Evolutionary conservation across 2,888 invertebrate genomes (phyloP).

Genomic region (Agrotis ipsilon): DNA sequence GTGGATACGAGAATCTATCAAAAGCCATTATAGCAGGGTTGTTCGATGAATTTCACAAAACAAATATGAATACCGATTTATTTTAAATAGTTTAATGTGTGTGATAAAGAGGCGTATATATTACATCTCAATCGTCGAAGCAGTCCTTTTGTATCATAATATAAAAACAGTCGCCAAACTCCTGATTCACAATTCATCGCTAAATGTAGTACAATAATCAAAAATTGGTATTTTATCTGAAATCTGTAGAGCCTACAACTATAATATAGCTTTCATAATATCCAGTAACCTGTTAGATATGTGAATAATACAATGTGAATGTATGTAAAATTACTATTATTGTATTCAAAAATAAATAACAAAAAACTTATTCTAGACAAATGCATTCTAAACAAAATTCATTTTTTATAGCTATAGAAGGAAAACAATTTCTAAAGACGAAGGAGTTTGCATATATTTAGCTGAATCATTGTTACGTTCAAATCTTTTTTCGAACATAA

Average conservation of each 20-base stretch:
- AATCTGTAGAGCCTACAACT: constrained; percentile 47
- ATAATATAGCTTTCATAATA: constrained; percentile 40
- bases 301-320: constrained; percentile 53
- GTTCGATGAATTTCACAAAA: constrained; percentile 14
- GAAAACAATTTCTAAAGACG: constrained; percentile 28
- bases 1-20: constrained; percentile 7
- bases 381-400: constrained; percentile 39
- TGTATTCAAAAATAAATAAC: constrained; percentile 47
- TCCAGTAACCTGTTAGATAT: constrained; percentile 53
- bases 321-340: constrained; percentile 28
- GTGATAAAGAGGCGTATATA: constrained; percentile 19
- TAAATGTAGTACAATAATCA: constrained; percentile 39
- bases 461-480: neutral
- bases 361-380: constrained; percentile 50
- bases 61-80: constrained; percentile 29
- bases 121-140: constrained; percentile 46
- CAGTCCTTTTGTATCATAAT: constrained; percentile 29
- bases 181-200: constrained; percentile 18
- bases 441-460: constrained; percentile 16
- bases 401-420: constrained; percentile 23
- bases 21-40: constrained; percentile 19
- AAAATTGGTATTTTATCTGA: constrained; percentile 39
- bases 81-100: constrained; percentile 37
- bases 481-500: neutral
- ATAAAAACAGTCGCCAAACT: constrained; percentile 35